phyloP scores from a whole-genome alignment of 2,797 vertebrate genomes.

The Eulemur mongoz region DNA sequence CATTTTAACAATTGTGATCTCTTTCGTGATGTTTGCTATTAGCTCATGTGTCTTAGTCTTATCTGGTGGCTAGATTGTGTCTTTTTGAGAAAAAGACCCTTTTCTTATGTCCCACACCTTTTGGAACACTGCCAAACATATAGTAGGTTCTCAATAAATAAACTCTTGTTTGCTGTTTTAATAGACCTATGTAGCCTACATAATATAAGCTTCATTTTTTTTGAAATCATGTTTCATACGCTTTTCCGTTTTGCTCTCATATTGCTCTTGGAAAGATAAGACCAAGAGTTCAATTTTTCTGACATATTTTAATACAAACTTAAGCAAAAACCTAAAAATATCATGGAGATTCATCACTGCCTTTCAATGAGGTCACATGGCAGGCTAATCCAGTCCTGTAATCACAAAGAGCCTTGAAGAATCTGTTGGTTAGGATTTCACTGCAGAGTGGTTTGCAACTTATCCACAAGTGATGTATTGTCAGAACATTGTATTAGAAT shows the following conservation, averaged over 20 bases:
- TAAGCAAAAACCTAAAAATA: conserved; percentile 19
- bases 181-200: neutral
- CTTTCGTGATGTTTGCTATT: neutral
- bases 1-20: neutral
- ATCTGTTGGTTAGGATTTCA: neutral
- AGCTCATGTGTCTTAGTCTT: neutral
- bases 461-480: neutral
- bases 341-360: neutral
- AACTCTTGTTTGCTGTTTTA: neutral
- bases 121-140: neutral
- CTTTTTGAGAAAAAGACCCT: neutral
- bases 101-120: neutral
- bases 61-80: neutral
- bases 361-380: neutral
- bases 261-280: neutral
- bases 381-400: neutral
- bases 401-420: neutral
- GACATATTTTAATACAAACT: neutral
- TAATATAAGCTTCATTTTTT: neutral
- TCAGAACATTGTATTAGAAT: neutral
- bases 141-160: neutral
- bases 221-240: conserved; percentile 3
- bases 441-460: neutral
- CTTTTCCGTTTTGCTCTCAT: conserved; percentile 18
- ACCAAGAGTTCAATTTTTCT: neutral